Base-by-base conservation (phyloP, 2,888 invertebrate species). In the Helicoverpa assulta region DNA sequence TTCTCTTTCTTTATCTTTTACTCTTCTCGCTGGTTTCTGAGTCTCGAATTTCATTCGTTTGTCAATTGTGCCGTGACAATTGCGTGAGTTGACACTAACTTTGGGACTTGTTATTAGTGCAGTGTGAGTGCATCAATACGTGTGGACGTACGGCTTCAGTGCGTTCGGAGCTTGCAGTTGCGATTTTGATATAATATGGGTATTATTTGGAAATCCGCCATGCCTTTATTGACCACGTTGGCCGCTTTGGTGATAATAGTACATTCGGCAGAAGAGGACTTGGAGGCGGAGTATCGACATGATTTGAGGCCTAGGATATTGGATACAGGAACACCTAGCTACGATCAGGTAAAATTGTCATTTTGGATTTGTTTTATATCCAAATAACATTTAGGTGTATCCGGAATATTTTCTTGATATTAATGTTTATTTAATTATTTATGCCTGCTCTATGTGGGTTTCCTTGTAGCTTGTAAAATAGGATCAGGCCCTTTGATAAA, bases 161-260 rank as follows among this genome's bases (percentile, higher is more conserved):
- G 82, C 82, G 82, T 84, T 84, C 72, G 73, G 66, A 77, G 67
- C 62, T 81, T 75, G 67, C 60, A 76, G 74, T 80, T 73, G 65
- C 67, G 70, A 84, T 77, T 71, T 82, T 82, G 86, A 82, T 90
- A 90, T 94, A 95, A 90, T 94, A 95, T 95, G 95, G 93, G 94
- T 93, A 90, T 90, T 82, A 88, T 85, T 89, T 90, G 91, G 92
- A 92, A 80, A 85, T 79, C 65, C 85, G 88, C 87, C 75, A 95
- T 95, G 95, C 91, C 93, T 75, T 89, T 95, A 83, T 85, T 95
- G 86, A 94, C 94, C 88, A 95, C 94, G 87, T 85, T 95, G 85
- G 95, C 95, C 78, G 95, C 95, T 77, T 84, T 95, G 90, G 94
- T 95, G 84, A 94, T 95, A 74, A 94, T 95, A 77, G 95, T 93